These are phyloP conservation scores for Callaeas wilsoni DNA, from an alignment of 2,113 vertebrate genomes.

Conservation along the genomic window DNA sequence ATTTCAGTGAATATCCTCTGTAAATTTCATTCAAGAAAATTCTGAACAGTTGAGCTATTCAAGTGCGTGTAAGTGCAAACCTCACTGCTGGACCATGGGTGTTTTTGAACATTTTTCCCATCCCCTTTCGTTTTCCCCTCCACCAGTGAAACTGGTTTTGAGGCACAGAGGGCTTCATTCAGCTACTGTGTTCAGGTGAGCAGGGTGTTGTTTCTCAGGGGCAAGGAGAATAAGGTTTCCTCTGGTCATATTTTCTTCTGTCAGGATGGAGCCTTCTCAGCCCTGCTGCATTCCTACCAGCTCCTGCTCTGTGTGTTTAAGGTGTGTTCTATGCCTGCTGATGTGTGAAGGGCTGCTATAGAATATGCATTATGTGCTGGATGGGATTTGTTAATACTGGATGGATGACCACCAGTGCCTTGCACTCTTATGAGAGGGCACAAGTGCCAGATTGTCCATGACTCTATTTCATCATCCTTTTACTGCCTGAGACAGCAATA, in stretches of 20 bases:
- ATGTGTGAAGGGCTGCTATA: background rate
- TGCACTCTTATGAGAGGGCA: background rate
- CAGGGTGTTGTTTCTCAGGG: background rate
- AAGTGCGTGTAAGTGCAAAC: background rate
- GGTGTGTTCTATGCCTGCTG: background rate
- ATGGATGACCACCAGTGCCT: background rate
- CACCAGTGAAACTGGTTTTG: background rate
- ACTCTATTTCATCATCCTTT: background rate
- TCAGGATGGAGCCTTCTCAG: background rate
- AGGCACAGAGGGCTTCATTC: background rate
- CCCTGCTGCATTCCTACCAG: background rate
- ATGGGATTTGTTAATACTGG: background rate
- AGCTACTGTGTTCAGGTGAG: background rate
- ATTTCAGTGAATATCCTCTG: background rate
- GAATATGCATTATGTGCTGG: background rate
- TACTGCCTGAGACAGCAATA: background rate
- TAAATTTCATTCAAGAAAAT: background rate
- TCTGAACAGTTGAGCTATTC: background rate
- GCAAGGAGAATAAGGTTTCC: background rate
- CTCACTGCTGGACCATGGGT: background rate
- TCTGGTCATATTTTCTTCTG: background rate
- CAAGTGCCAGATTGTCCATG: background rate
- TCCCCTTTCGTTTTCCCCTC: background rate
- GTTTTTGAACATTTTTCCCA: background rate
- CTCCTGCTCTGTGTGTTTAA: background rate